Base-by-base conservation (phyloP, 2,888 invertebrate species). In the Oxycera nigricornis region DNA sequence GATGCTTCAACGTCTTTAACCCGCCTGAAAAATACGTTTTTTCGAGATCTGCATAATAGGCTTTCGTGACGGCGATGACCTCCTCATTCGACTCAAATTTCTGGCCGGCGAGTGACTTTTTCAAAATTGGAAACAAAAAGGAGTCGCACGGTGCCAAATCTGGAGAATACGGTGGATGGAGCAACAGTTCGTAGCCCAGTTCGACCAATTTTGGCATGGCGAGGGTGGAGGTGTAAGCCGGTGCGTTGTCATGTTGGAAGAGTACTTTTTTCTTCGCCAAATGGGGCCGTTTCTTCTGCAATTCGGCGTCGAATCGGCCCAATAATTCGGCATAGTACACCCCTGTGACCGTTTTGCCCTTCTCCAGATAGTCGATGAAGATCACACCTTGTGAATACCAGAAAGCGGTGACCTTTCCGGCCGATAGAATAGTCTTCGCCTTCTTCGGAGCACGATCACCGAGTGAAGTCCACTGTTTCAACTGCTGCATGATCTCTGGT, bases 271-370 rank as follows among this genome's bases (percentile, higher is more conserved):
- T 62, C 62, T 59, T 59, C 24, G 3, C 6, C 59, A 59, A 59
- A 59, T 59, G 22, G 20, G n/a, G 59, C 22, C 59, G 17, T 59
- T 59, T 59, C 28, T 59, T 17, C n/a, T n/a, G n/a, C n/a, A n/a
- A n/a, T n/a, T n/a, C n/a, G n/a, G 24, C 28, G 6, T 4, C 22
- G 6, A 59, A 22, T n/a, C 26, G 20, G 59, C 59, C 22, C 59
- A 59, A 22, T 22, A 59, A 17, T 59, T 59, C 22, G 22, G 6
- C 14, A 24, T 59, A 59, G 26, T 62, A 59, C 3, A 22, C 6
- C 59, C n/a, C n/a, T 22, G 20, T 59, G 59, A 59, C n/a, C 59
- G 59, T 59, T 59, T 24, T 59, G 26, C 59, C 59, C n/a, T n/a
- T n/a, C n/a, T n/a, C n/a, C n/a, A n/a, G n/a, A n/a, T n/a, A n/a